phyloP scores from a whole-genome alignment of 2,888 invertebrate genomes.

The Nycteola revayana region DNA sequence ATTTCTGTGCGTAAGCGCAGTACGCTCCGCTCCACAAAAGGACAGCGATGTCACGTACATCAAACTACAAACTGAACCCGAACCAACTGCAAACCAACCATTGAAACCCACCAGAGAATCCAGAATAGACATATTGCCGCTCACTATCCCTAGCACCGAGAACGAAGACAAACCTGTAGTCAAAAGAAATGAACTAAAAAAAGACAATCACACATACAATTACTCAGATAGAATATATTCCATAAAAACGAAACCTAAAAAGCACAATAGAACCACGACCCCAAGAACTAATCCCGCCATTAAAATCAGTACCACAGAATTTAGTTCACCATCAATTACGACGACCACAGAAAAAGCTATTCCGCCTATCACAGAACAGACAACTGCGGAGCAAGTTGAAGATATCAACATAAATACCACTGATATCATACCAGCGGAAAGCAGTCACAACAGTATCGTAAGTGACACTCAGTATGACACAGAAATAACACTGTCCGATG shows the following conservation, averaged over 20 bases:
- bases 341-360: constrained; percentile 12
- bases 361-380: not conserved
- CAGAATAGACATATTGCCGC: constrained; percentile 48
- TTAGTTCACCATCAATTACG: not conserved
- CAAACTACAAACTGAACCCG: constrained; percentile 44
- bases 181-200: not conserved
- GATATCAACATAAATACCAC: not conserved
- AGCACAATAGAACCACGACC: constrained; percentile 1
- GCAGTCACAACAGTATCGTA: constrained; percentile 11
- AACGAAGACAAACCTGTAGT: not conserved
- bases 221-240: constrained; percentile 24
- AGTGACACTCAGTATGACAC: constrained; percentile 32
- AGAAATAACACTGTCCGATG: constrained; percentile 31
- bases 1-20: constrained; percentile 38
- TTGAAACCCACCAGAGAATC: constrained; percentile 26
- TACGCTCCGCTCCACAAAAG: constrained; percentile 50
- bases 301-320: not conserved
- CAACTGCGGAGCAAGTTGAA: constrained; percentile 1
- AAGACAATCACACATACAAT: constrained; percentile 12
- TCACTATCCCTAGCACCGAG: constrained; percentile 35
- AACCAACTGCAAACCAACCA: constrained; percentile 1
- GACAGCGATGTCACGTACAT: constrained; percentile 58
- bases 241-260: constrained; percentile 18
- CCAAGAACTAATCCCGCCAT: constrained; percentile 7
- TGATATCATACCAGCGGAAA: constrained; percentile 23